phyloP scores from a whole-genome alignment of 2,797 vertebrate genomes.

The Poecilia velifera region DNA sequence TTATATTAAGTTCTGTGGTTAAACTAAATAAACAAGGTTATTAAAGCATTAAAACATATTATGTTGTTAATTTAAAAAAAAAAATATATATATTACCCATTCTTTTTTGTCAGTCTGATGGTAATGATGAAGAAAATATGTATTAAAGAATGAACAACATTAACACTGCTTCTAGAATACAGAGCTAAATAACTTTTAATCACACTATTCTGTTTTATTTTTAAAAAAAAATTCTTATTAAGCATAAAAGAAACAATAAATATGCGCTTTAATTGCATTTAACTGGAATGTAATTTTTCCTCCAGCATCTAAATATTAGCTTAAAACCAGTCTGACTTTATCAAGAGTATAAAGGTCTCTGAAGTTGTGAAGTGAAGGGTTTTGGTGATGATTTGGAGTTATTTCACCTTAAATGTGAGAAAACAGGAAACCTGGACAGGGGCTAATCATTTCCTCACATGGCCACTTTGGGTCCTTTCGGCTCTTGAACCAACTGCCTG shows the following conservation, averaged over 20 bases:
- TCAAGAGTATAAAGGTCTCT: background rate
- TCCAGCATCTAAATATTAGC: background rate
- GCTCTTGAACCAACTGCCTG: too few relatives aligned
- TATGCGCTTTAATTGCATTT: background rate
- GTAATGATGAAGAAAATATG: background rate
- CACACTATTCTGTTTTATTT: too few relatives aligned
- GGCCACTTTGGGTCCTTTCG: too few relatives aligned
- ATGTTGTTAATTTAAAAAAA: background rate
- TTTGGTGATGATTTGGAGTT: background rate
- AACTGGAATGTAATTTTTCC: background rate
- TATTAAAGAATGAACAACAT: background rate
- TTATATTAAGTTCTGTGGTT: background rate
- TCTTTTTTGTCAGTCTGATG: background rate
- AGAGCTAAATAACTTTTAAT: too few relatives aligned
- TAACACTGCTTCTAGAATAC: background rate
- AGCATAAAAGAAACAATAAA: background rate
- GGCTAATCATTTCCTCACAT: too few relatives aligned
- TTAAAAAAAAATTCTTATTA: too few relatives aligned
- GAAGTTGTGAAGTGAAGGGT: background rate
- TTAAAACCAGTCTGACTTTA: too few relatives aligned
- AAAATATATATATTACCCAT: background rate
- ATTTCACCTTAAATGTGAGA: background rate
- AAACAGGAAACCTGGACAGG: background rate
- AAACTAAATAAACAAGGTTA: background rate
- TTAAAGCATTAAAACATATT: background rate